phyloP scores from a whole-genome alignment of 2,113 vertebrate species.

The Vulpes ferrilata region DNA sequence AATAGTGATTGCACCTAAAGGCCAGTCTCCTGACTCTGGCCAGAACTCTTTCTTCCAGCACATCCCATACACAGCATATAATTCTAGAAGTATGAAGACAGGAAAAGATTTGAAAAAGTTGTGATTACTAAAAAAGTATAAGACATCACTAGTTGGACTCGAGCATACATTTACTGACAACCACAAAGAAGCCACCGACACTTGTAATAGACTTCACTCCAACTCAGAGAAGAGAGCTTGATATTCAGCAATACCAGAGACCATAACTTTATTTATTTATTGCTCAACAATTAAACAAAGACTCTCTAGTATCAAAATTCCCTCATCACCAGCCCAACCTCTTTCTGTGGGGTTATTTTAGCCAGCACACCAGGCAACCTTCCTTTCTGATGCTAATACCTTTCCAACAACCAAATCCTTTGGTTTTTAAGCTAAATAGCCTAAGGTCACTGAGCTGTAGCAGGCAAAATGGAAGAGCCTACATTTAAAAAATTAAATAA shows the following conservation, averaged over 20 bases:
- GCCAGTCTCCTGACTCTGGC: background rate
- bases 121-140: background rate
- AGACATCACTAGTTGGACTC: background rate
- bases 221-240: conserved; percentile 9
- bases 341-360: conserved; percentile 74
- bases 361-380: conserved; percentile 54
- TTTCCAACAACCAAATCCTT: conserved; percentile 81
- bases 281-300: conserved; percentile 72
- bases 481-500: background rate
- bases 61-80: background rate
- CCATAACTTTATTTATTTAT: conserved; percentile 72
- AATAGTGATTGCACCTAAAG: background rate
- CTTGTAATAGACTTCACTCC: background rate
- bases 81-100: background rate
- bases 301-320: conserved; percentile 72
- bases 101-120: background rate
- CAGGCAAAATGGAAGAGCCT: conserved; percentile 74
- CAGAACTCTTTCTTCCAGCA: background rate
- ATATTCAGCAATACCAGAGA: conserved; percentile 68
- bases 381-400: conserved; percentile 84
- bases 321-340: background rate
- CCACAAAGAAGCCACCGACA: background rate
- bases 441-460: conserved; percentile 71
- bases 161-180: background rate
- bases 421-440: conserved; percentile 78